Conservation (phyloP, 2,113 vertebrate genomes). For the Tonatia bakeri region DNA sequence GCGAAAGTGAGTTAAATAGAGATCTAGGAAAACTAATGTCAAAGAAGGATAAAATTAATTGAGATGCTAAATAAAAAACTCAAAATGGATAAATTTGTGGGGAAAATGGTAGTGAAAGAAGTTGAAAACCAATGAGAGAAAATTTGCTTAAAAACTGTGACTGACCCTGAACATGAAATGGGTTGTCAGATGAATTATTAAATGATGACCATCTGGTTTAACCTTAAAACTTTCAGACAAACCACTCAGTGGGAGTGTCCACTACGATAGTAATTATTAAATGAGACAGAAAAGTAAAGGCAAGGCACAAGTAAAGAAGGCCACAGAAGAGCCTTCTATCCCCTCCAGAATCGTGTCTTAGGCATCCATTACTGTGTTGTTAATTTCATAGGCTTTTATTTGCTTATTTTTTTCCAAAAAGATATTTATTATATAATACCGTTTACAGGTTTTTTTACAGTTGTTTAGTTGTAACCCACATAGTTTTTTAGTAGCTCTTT, state of each 20-base stretch:
- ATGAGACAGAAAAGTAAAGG: not conserved
- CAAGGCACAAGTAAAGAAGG: no score
- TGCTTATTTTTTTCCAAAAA: no score
- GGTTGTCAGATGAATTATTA: not conserved
- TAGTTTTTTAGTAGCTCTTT: no score
- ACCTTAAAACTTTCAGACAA: not conserved
- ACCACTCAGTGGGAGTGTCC: not conserved
- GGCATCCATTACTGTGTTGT: not conserved
- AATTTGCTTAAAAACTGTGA: not conserved
- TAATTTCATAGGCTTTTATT: not conserved
- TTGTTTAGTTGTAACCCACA: no score
- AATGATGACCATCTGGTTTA: not conserved
- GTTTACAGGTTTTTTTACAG: no score
- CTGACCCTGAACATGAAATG: not conserved
- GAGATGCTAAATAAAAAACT: not conserved
- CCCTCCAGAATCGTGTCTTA: not conserved
- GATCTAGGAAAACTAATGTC: not conserved
- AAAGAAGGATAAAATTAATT: not conserved
- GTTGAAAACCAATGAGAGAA: not conserved
- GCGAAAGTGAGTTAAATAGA: not conserved
- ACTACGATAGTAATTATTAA: not conserved
- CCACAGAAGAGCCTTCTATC: not conserved
- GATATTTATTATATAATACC: no score
- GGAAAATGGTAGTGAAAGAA: not conserved
- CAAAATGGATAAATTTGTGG: not conserved